These are phyloP conservation scores for Pocillopora grandis DNA, from an alignment of 92 coral and sea anemone species.

Conservation along the genomic window DNA sequence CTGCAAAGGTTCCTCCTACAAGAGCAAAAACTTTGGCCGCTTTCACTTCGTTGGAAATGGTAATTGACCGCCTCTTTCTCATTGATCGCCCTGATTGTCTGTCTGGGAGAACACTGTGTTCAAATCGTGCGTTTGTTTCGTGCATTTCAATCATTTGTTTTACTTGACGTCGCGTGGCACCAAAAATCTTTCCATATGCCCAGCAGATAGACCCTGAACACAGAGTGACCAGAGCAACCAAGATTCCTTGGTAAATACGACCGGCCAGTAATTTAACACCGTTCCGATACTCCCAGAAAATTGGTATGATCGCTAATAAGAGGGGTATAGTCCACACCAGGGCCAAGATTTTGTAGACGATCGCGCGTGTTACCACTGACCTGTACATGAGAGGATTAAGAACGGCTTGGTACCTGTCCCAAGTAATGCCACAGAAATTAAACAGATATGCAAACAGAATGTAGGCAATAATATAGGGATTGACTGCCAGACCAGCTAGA, in stretches of 20 bases:
- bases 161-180: conserved; percentile 81
- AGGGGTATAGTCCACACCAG: conserved; percentile 80
- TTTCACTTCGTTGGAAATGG: conserved; percentile 70
- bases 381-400: conserved; percentile 81
- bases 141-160: conserved; percentile 58
- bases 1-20: conserved; percentile 68
- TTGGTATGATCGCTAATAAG: conserved; percentile 66
- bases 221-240: conserved; percentile 65
- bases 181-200: conserved; percentile 73
- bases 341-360: conserved; percentile 64
- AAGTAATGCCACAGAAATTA: conserved; percentile 91
- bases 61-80: conserved; percentile 51
- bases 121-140: conserved; percentile 22
- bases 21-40: conserved; percentile 91
- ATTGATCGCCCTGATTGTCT: background rate
- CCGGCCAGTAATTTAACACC: conserved; percentile 36
- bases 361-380: conserved; percentile 61
- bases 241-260: conserved; percentile 74
- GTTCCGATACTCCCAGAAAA: conserved; percentile 67
- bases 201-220: conserved; percentile 60
- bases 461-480: conserved; percentile 83
- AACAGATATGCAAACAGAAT: conserved; percentile 89
- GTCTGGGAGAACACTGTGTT: background rate
- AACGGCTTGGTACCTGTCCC: conserved; percentile 88
- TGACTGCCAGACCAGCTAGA: conserved; percentile 55